These are phyloP conservation scores for Sphenodon punctatus DNA, from an alignment of 2,797 vertebrate species.

Conservation along the genomic window DNA sequence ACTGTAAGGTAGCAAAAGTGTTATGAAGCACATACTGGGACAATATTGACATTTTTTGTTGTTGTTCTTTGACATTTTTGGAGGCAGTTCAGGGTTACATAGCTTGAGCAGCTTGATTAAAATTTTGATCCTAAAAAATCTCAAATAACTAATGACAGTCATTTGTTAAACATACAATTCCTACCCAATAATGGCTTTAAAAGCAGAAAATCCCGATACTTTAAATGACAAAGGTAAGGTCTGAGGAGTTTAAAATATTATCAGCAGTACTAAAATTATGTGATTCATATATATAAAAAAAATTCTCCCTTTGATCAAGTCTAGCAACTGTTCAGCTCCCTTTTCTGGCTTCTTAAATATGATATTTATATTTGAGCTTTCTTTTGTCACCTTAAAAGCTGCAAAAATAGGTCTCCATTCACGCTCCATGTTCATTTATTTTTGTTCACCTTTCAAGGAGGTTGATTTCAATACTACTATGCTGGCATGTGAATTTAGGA, in stretches of 20 bases:
- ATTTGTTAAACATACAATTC: not conserved
- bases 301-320: not conserved
- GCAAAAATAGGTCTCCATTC: too few relatives aligned
- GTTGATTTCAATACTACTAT: too few relatives aligned
- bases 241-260: not conserved
- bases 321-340: not conserved
- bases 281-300: too few relatives aligned
- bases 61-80: not conserved
- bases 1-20: not conserved
- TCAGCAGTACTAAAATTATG: not conserved
- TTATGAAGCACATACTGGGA: not conserved
- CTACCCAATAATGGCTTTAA: not conserved
- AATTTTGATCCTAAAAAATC: not conserved
- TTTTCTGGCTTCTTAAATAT: too few relatives aligned
- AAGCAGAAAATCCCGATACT: not conserved
- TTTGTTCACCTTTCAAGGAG: too few relatives aligned
- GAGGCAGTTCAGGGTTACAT: too few relatives aligned
- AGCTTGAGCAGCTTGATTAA: too few relatives aligned
- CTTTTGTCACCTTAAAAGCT: too few relatives aligned
- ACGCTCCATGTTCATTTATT: too few relatives aligned
- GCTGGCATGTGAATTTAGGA: too few relatives aligned
- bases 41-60: not conserved
- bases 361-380: too few relatives aligned
- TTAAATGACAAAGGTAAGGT: not conserved
- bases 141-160: not conserved